Conservation (phyloP, 2,797 vertebrate genomes). For the Chlorospingus flavigularis region DNA sequence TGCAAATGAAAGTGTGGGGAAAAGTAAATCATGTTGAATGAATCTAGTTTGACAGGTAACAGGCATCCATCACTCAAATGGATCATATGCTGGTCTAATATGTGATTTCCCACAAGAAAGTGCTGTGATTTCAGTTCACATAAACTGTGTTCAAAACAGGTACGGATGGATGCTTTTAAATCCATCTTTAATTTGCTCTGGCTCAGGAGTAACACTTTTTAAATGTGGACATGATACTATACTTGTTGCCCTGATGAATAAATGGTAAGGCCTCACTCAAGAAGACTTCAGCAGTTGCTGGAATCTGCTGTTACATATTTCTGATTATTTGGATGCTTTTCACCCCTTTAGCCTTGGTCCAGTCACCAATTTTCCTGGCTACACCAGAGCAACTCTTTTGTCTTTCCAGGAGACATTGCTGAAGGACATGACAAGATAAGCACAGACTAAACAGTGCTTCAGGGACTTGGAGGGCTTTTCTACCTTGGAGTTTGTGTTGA, state of each 20-base stretch:
- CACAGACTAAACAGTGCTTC: not conserved
- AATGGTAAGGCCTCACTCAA: not conserved
- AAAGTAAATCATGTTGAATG: not conserved
- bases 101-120: not conserved
- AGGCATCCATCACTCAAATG: not conserved
- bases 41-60: not conserved
- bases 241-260: not conserved
- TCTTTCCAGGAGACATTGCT: not conserved
- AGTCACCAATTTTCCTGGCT: not conserved
- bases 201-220: not conserved
- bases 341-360: not conserved
- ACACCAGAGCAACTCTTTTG: not conserved
- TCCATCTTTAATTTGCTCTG: not conserved
- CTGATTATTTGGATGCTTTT: not conserved
- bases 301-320: not conserved
- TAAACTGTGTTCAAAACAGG: not conserved
- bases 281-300: not conserved
- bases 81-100: not conserved
- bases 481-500: not conserved
- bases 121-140: not conserved
- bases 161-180: not conserved
- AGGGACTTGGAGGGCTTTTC: accelerated
- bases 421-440: not conserved
- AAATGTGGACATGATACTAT: not conserved
- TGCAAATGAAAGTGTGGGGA: not conserved